Evolutionary conservation across 1,140 invertebrate species (phyloP).

Genomic region (Stenopsyche tienmushanensis): DNA sequence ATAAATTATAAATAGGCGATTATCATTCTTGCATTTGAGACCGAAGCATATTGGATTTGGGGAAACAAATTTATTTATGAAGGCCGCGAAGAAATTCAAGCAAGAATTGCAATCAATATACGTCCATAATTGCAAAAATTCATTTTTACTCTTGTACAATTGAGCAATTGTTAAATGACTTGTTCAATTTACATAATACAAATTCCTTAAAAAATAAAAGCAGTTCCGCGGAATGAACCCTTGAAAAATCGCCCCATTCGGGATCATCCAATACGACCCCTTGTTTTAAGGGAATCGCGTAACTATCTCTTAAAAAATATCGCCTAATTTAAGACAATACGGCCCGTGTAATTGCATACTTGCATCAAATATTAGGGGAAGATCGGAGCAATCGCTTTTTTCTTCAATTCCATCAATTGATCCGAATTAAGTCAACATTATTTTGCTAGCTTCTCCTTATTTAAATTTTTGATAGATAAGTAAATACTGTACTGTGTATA

Average conservation of each 20-base stretch:
- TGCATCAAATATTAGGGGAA: neutral
- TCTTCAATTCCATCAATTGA: no score
- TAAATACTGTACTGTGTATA: no score
- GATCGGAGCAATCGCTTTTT: no score
- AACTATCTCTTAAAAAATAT: slow-evolving; percentile 10
- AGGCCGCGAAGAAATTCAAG: no score
- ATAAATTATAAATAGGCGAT: slow-evolving; percentile 12
- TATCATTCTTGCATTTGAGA: neutral
- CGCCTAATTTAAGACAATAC: slow-evolving; percentile 12
- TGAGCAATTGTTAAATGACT: no score
- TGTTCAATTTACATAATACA: no score
- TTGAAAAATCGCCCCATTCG: neutral
- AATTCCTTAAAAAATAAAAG: neutral
- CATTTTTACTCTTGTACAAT: no score
- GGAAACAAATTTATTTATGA: neutral
- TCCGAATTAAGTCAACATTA: no score
- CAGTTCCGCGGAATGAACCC: neutral
- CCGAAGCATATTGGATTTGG: neutral
- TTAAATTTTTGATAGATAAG: no score
- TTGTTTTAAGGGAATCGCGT: neutral
- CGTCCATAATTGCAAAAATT: no score
- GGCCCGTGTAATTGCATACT: slow-evolving; percentile 10
- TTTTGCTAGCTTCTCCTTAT: no score
- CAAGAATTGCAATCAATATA: no score
- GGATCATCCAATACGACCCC: neutral